Percentiles rank a stretch among this genome's conserved stretches.
These are phyloP conservation scores for Dicyrtoma fusca DNA, from an alignment of 2,888 invertebrate genomes.

Conservation along the genomic window DNA sequence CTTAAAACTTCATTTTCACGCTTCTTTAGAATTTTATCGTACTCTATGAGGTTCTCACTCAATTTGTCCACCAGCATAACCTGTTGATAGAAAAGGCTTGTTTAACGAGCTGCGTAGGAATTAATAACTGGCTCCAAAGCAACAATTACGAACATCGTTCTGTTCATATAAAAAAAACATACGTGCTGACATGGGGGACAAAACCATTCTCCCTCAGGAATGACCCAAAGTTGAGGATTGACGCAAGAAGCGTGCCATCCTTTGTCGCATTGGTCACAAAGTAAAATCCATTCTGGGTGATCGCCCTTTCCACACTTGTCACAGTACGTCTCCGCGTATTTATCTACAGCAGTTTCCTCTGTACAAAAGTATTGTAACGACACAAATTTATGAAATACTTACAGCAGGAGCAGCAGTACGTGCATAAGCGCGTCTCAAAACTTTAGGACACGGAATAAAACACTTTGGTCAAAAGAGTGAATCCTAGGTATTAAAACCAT, in stretches of 20 bases:
- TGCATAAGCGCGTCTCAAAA: too few species aligned
- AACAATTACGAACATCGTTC: not conserved
- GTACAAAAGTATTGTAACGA: not conserved
- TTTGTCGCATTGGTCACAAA: constrained; percentile 91
- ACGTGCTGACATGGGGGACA: constrained; percentile 97
- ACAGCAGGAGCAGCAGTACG: too few species aligned
- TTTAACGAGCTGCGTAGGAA: not conserved
- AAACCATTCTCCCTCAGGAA: constrained; percentile 98
- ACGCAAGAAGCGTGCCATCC: constrained; percentile 98
- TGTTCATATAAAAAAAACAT: constrained; percentile 59
- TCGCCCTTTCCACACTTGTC: constrained; percentile 86
- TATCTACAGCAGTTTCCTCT: constrained; percentile 60
- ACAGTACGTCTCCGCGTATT: constrained; percentile 74
- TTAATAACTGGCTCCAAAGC: too few species aligned
- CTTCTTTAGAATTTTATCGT: constrained; percentile 72
- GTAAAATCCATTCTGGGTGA: constrained; percentile 95
- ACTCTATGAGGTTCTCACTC: constrained; percentile 73
- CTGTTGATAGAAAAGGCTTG: constrained; percentile 59
- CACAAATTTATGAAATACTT: constrained; percentile 7
- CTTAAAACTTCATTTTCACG: constrained; percentile 69
- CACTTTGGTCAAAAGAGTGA: too few species aligned
- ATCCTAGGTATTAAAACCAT: too few species aligned
- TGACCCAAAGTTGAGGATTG: constrained; percentile 85
- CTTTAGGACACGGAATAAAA: too few species aligned
- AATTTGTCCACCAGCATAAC: constrained; percentile 72